These are phyloP conservation scores for Phaethon lepturus DNA, from an alignment of 2,113 vertebrate genomes.

Conservation along the genomic window DNA sequence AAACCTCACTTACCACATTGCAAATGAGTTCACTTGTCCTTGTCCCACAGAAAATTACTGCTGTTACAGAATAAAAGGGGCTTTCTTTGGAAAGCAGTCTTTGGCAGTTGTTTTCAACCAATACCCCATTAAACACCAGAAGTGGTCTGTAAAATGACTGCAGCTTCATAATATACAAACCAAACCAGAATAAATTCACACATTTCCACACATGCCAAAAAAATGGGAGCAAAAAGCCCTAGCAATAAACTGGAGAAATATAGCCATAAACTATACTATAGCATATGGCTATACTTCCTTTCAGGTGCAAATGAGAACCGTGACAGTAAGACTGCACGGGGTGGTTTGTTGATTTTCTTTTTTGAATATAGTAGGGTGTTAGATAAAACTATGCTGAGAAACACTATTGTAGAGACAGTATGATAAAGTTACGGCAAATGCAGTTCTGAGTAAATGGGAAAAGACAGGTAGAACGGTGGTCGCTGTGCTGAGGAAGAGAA, in stretches of 20 bases:
- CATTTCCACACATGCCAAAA: background rate
- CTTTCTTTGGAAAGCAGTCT: background rate
- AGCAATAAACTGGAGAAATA: background rate
- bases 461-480: background rate
- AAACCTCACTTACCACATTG: background rate
- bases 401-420: background rate
- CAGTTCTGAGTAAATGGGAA: background rate
- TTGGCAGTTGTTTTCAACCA: background rate
- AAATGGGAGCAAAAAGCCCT: background rate
- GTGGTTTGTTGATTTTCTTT: background rate
- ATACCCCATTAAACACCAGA: background rate
- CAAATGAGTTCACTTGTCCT: background rate
- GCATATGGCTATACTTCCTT: too few species aligned
- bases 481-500: background rate
- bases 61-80: background rate
- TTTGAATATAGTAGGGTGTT: background rate
- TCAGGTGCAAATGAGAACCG: background rate
- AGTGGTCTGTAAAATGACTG: background rate
- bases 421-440: background rate
- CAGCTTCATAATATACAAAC: background rate
- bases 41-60: background rate
- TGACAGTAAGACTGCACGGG: background rate
- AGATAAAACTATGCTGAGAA: background rate
- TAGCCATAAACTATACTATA: fast-evolving
- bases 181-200: background rate